Evolutionary conservation across 2,888 invertebrate species (phyloP), one percentile per base, ranked within the genome.

Genomic region (Sarcophaga variegata): DNA sequence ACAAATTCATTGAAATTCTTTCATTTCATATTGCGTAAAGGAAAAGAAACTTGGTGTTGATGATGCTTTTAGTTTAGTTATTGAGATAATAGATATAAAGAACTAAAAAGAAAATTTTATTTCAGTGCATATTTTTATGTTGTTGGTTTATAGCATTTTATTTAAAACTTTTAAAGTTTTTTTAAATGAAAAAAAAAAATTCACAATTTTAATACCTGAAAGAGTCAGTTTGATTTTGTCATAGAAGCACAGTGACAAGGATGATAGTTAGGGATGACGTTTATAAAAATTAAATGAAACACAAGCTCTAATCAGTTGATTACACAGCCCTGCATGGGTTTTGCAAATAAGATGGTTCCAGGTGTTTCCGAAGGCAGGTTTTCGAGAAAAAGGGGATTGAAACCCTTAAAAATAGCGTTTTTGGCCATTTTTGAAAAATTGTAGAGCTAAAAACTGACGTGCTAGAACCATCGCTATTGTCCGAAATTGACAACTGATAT

Each of bases 51-150:
- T 45, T 22, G 37, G 62, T 66, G 27, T 72, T 17, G 64, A 59
- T 4, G 70, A 80, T 84, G 84, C 76, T 84, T 80, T 80, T 66
- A 84, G 84, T 71, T 3, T n/a, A n/a, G 62, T 71, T 62, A 77
- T 20, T 11, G 12, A 45, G 54, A 17, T 37, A 37, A 54, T 1
- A 54, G 1, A 54, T 54, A 17, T 54, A 54, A 54, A 54, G n/a
- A 54, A 54, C 17, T 54, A 54, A 54, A 49, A 54, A 14, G 5
- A 54, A 17, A 17, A 54, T 4, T 10, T 54, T 54, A 0, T 54
- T 54, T 54, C 54, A 54, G 14, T 54, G 4, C 5, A 54, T 4
- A 54, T 12, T 54, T 54, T 54, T 54, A 22, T 22, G 22, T 10
- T 17, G 12, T 5, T 54, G 14, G 0, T 54, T 54, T 54, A 54